Evolutionary conservation across 2,797 vertebrate species (phyloP).

Genomic region (Falco peregrinus): DNA sequence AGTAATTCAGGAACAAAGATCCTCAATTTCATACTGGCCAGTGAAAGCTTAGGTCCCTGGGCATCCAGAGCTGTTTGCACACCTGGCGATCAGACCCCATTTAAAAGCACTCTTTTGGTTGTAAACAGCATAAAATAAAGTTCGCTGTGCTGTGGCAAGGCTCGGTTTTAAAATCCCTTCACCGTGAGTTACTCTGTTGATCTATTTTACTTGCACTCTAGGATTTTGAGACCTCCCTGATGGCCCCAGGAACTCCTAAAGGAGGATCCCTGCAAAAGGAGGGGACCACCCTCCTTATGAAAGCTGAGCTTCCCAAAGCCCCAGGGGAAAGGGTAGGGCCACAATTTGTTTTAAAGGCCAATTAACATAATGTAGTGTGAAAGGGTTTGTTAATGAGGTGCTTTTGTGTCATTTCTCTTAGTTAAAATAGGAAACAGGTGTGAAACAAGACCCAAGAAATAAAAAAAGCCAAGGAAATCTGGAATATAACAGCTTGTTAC

Average conservation of each 20-base stretch:
- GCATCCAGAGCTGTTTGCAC: background rate
- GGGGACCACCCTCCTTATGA: fast-evolving
- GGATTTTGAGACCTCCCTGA: background rate
- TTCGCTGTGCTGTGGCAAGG: background rate
- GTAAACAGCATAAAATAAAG: background rate
- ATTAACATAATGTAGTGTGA: background rate
- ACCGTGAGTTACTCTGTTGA: background rate
- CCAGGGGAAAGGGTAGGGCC: background rate
- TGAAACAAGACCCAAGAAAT: background rate
- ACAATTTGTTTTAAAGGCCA: background rate
- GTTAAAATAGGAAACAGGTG: background rate
- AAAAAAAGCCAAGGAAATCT: background rate
- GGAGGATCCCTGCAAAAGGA: background rate
- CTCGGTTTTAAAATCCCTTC: background rate
- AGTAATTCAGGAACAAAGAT: background rate
- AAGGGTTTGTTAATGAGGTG: background rate
- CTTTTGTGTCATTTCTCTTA: background rate
- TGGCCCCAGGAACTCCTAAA: background rate
- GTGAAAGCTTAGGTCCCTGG: background rate
- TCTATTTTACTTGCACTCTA: background rate
- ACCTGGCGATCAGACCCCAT: background rate
- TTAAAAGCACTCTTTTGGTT: background rate
- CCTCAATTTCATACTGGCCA: background rate
- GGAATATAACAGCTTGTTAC: background rate
- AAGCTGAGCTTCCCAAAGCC: background rate